Conservation (phyloP, 2,113 vertebrate genomes). For the Cardinalis cardinalis region DNA sequence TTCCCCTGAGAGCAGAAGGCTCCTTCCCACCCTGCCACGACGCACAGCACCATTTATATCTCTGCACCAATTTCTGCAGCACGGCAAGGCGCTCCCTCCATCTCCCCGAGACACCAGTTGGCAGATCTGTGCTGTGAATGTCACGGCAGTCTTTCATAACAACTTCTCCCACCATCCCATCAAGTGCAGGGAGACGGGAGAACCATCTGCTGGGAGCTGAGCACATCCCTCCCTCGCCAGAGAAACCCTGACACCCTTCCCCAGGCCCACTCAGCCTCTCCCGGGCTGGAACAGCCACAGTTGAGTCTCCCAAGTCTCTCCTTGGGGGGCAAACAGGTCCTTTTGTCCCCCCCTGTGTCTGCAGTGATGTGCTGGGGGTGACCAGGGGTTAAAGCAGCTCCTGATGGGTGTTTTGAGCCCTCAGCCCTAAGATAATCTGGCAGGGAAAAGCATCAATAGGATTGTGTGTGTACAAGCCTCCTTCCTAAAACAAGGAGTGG, state of each 20-base stretch:
- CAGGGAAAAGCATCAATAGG: not conserved
- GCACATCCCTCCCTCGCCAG: not conserved
- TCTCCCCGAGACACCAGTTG: constrained; percentile 46
- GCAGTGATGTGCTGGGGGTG: rapidly evolving
- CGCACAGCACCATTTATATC: not conserved
- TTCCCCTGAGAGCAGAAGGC: not conserved
- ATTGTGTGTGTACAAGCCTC: not conserved
- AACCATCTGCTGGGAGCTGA: constrained; percentile 45
- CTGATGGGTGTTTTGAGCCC: not conserved
- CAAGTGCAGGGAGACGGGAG: not conserved
- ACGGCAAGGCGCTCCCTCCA: not conserved
- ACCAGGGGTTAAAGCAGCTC: not conserved
- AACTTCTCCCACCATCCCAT: constrained; percentile 59
- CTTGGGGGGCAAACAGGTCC: rapidly evolving
- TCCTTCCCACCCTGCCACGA: not conserved
- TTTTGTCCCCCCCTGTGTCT: not conserved
- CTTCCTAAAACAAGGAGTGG: not conserved
- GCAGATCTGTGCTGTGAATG: constrained; percentile 63
- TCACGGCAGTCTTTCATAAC: constrained; percentile 57
- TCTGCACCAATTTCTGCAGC: constrained; percentile 33
- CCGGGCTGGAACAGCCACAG: not conserved
- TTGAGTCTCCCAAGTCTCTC: not conserved
- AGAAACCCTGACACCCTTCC: not conserved
- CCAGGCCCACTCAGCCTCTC: not conserved
- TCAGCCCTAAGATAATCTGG: not conserved